A percentile compares a stretch with the other conserved stretches of the same genome.
phyloP scores from a whole-genome alignment of 1,140 invertebrate species.

The Saccostrea glomerata region DNA sequence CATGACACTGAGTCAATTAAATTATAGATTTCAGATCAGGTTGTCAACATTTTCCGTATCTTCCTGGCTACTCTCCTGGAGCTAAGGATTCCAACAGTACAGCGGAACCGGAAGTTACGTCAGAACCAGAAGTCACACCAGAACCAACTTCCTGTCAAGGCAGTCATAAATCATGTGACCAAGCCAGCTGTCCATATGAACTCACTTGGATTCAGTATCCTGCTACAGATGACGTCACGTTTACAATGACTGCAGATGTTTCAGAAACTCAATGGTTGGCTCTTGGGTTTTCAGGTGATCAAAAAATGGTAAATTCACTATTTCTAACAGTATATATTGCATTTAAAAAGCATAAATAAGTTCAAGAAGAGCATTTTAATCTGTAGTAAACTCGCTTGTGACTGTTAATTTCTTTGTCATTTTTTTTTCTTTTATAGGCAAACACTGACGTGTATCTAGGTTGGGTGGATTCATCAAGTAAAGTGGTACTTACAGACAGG shows the following conservation, averaged over 20 bases:
- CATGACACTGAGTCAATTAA: background rate
- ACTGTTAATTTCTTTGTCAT: background rate
- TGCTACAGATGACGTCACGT: conserved; percentile 44
- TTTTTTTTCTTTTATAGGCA: background rate
- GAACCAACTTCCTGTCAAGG: conserved; percentile 56
- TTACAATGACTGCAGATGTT: conserved; percentile 39
- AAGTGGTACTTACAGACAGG: background rate
- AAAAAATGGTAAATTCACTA: conserved; percentile 45
- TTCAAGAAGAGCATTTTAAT: too few relatives aligned
- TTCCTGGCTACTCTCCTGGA: conserved; percentile 37
- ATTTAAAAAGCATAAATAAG: too few relatives aligned
- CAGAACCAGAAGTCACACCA: conserved; percentile 71
- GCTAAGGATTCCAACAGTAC: background rate
- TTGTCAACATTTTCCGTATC: conserved; percentile 53
- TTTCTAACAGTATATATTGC: too few relatives aligned
- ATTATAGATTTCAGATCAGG: conserved; percentile 1
- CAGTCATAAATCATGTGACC: conserved; percentile 4
- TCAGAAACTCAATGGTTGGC: conserved; percentile 6
- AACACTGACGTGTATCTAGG: conserved; percentile 7
- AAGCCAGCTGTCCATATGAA: conserved; percentile 16
- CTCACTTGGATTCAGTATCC: conserved; percentile 45
- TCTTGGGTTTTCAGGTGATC: conserved; percentile 46
- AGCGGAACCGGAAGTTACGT: conserved; percentile 78
- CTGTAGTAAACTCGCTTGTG: too few relatives aligned
- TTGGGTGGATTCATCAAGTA: background rate